Conservation (phyloP, 2,113 vertebrate genomes). For the Muntiacus reevesi region DNA sequence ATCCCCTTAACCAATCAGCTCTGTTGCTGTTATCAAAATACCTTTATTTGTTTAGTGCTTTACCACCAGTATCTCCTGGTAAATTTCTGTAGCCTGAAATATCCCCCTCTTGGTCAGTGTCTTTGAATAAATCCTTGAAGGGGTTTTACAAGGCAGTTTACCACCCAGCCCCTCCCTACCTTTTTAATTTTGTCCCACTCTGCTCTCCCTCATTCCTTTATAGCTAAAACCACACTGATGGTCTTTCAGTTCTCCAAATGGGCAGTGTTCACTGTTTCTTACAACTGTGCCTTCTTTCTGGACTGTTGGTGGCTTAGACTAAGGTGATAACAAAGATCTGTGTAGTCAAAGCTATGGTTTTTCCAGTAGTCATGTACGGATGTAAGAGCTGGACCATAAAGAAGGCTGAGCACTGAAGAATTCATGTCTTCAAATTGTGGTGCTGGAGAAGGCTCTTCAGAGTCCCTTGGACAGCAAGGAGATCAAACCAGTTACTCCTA, state of each 20-base stretch:
- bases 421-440: too few species aligned
- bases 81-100: background rate
- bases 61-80: background rate
- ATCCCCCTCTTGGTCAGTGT: background rate
- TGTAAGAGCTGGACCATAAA: too few species aligned
- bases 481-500: too few species aligned
- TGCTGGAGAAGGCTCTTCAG: too few species aligned
- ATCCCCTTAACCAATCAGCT: background rate
- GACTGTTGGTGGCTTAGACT: background rate
- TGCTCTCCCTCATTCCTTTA: background rate
- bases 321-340: too few species aligned
- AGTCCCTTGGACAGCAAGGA: too few species aligned
- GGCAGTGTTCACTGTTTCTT: background rate
- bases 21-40: background rate
- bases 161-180: background rate
- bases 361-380: too few species aligned
- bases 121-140: background rate
- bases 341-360: too few species aligned
- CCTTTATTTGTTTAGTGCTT: background rate
- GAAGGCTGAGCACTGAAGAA: too few species aligned
- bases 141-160: background rate
- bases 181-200: background rate
- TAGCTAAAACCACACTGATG: background rate
- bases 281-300: accelerated
- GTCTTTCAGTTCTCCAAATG: background rate